phyloP scores from a whole-genome alignment of 2,888 invertebrate species.

The Folsomia manolachei region DNA sequence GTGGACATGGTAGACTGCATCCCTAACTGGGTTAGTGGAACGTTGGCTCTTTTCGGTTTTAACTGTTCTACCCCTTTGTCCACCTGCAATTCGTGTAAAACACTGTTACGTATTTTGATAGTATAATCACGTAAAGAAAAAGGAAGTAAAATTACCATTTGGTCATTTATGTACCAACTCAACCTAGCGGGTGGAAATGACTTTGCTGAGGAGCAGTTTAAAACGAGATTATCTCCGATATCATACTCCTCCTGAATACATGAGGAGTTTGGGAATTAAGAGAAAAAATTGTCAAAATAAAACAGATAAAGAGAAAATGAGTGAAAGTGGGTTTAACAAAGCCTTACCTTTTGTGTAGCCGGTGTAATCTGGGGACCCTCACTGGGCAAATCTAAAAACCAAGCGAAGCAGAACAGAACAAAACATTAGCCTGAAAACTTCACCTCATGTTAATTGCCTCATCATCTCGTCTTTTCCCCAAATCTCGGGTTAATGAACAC shows the following conservation, averaged over 20 bases:
- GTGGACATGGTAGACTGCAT: constrained; percentile 35
- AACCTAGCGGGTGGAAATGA: constrained; percentile 49
- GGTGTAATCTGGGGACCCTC: constrained; percentile 49
- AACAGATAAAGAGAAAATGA: no score
- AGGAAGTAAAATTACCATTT: constrained; percentile 35
- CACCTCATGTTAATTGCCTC: constrained; percentile 5
- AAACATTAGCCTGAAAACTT: background rate
- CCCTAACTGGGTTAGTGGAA: constrained; percentile 15
- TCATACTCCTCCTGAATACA: constrained; percentile 48
- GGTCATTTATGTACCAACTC: constrained; percentile 49
- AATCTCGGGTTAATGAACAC: background rate
- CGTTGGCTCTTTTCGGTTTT: constrained; percentile 12
- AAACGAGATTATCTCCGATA: constrained; percentile 44
- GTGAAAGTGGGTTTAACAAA: no score
- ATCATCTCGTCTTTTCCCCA: background rate
- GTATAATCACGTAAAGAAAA: background rate
- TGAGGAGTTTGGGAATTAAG: no score
- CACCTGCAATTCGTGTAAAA: constrained; percentile 23
- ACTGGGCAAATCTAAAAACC: constrained; percentile 46
- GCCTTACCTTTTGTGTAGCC: no score
- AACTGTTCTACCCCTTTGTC: constrained; percentile 30
- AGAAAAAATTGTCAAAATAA: no score
- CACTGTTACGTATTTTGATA: background rate
- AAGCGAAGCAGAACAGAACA: no score
- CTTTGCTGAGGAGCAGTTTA: constrained; percentile 46